Evolutionary conservation across 2,888 invertebrate species (phyloP).

Genomic region (Chrysomela aeneicollis): DNA sequence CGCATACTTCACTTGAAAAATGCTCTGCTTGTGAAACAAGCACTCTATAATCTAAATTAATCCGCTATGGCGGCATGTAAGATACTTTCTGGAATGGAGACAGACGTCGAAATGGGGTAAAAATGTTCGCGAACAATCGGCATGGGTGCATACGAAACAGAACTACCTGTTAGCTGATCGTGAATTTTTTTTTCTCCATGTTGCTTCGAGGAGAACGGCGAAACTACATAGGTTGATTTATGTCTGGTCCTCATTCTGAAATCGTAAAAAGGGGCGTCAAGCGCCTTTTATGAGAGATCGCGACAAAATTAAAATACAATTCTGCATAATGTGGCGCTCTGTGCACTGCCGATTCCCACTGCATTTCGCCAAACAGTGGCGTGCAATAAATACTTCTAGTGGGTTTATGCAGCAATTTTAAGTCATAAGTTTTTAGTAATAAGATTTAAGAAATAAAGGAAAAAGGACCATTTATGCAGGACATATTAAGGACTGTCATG

Average conservation of each 20-base stretch:
- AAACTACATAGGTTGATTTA: slow-evolving; percentile 34
- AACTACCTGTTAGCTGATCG: slow-evolving; percentile 19
- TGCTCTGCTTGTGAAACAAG: too few species aligned
- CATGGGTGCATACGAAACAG: neutral
- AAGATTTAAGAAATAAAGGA: too few species aligned
- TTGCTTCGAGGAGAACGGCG: neutral
- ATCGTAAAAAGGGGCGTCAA: slow-evolving; percentile 39
- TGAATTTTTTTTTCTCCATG: slow-evolving; percentile 13
- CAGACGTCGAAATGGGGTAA: neutral
- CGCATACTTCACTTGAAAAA: too few species aligned
- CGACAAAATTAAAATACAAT: slow-evolving; percentile 44
- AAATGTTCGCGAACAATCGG: neutral
- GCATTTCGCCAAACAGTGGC: slow-evolving; percentile 24
- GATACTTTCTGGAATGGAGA: neutral
- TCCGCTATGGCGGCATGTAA: neutral
- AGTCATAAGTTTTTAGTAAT: too few species aligned
- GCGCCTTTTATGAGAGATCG: slow-evolving; percentile 39
- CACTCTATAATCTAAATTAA: neutral
- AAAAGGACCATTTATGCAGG: too few species aligned
- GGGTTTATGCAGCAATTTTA: too few species aligned
- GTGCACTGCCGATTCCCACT: slow-evolving; percentile 21
- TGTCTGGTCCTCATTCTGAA: slow-evolving; percentile 37
- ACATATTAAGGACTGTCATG: too few species aligned
- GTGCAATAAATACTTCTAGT: too few species aligned
- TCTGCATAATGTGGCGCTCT: slow-evolving; percentile 37